These are phyloP conservation scores for Oreonectes daqikongensis DNA, from an alignment of 2,797 vertebrate species.

Conservation along the genomic window DNA sequence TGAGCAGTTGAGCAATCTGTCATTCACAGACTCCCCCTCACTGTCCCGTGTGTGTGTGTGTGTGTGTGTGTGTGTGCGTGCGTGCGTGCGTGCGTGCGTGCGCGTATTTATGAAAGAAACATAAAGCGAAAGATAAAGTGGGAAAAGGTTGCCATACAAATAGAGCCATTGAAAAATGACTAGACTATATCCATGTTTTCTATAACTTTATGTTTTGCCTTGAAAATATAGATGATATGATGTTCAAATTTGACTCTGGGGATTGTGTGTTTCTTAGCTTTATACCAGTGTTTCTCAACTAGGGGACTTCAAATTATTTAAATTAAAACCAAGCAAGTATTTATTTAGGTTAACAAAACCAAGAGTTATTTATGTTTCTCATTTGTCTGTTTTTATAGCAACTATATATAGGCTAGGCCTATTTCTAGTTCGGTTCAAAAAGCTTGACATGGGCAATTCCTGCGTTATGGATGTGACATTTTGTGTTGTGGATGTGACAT, in stretches of 20 bases:
- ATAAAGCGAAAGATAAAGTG: not conserved
- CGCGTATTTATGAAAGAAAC: slow-evolving; percentile 7
- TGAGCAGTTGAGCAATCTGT: slow-evolving; percentile 53
- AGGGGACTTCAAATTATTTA: too few relatives aligned
- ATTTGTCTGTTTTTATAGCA: too few relatives aligned
- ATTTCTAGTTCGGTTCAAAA: too few relatives aligned
- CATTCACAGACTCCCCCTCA: slow-evolving; percentile 44
- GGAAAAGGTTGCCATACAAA: not conserved
- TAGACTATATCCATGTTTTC: not conserved
- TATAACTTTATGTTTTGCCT: not conserved
- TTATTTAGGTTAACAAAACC: too few relatives aligned
- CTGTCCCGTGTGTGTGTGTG: slow-evolving; percentile 16
- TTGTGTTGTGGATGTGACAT: too few relatives aligned
- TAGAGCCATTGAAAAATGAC: not conserved
- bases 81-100: not conserved
- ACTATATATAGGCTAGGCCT: too few relatives aligned
- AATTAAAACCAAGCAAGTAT: too few relatives aligned
- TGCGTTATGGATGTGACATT: too few relatives aligned
- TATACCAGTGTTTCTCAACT: too few relatives aligned
- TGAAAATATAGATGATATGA: not conserved
- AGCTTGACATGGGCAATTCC: too few relatives aligned
- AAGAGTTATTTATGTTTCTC: too few relatives aligned
- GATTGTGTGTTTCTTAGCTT: not conserved
- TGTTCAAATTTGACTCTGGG: not conserved
- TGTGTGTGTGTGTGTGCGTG: not conserved